Evolutionary conservation across 2,797 vertebrate species (phyloP), one percentile per base, ranked within the genome.

Genomic region (Eospalax fontanierii): DNA sequence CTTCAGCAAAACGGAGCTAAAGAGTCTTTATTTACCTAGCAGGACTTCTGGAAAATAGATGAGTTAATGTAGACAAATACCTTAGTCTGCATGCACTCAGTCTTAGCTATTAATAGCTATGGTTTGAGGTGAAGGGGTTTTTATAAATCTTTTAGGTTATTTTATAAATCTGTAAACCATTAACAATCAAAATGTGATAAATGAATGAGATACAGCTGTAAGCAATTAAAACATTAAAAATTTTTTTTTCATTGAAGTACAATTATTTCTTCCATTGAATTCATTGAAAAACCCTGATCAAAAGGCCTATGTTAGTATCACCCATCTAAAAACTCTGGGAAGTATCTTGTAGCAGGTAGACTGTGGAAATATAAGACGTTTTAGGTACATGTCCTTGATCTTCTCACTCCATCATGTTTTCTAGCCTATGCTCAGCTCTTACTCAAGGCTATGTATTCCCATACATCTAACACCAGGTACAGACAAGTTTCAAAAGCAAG

Each of bases 1-100:
- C 38, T 78, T 50, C 21, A 89, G 57, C 85, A 88, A 88, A 90
- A 93, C 26, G 57, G 22, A 91, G 70, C 30, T 89, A 89, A 86
- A 87, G 46, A 5, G 73, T 78, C 40, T 65, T 28, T 6, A 65
- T 66, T 50, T 87, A 40, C 8, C 6, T n/a, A 40, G 59, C 9
- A 93, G 24, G 57, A 43, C 33, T 71, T 22, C 81, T 26, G 73
- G 35, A 65, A n/a, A 93, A 78, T 81, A 93, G 59, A 63, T 76
- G 70, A 89, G 24, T 66, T 85, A 71, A 68, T 61, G 15, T 22
- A 93, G 54, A 79, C 28, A 71, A 82, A 87, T 19, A 54, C 9
- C 57, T 76, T 94, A 70, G 68, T n/a, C 35, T 89, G 26, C 30
- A 86, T 30, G 19, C 9, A 75, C 4, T 71, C 57, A 74, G 66